These are phyloP conservation scores for Gambusia yucatana DNA, from an alignment of 2,797 vertebrate genomes.

Conservation along the genomic window DNA sequence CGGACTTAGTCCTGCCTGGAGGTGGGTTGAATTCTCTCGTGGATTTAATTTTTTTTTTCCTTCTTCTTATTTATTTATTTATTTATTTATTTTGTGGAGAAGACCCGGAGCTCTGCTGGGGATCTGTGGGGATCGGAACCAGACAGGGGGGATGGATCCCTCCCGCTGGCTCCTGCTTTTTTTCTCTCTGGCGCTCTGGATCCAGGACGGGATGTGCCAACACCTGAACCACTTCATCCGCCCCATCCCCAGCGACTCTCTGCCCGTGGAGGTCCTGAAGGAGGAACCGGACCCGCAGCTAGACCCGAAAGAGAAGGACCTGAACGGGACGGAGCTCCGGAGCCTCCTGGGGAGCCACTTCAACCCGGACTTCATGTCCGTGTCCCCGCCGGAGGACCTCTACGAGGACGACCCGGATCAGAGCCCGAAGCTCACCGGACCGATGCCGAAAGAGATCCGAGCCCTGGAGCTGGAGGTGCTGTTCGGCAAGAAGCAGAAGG, in stretches of 20 bases:
- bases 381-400: slow-evolving; percentile 82
- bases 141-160: slow-evolving; percentile 82
- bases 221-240: slow-evolving; percentile 87
- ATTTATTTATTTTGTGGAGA: background rate
- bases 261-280: slow-evolving; percentile 86
- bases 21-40: background rate
- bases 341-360: slow-evolving; percentile 86
- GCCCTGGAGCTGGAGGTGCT: slow-evolving; percentile 87
- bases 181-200: slow-evolving; percentile 85
- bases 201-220: slow-evolving; percentile 85
- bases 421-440: slow-evolving; percentile 82
- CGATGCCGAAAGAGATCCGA: slow-evolving; percentile 91
- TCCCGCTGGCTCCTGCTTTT: slow-evolving; percentile 83
- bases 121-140: background rate
- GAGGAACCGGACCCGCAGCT: slow-evolving; percentile 91
- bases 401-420: slow-evolving; percentile 81
- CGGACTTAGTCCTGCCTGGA: slow-evolving; percentile 6
- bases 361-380: slow-evolving; percentile 89
- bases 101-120: background rate
- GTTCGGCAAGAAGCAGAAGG: slow-evolving; percentile 87
- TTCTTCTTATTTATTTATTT: no score
- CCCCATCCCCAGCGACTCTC: slow-evolving; percentile 89
- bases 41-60: no score
- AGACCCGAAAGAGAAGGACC: slow-evolving; percentile 91
- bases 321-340: slow-evolving; percentile 92